Conservation (phyloP, 2,888 invertebrate species). For the Heteromurus nitidus region DNA sequence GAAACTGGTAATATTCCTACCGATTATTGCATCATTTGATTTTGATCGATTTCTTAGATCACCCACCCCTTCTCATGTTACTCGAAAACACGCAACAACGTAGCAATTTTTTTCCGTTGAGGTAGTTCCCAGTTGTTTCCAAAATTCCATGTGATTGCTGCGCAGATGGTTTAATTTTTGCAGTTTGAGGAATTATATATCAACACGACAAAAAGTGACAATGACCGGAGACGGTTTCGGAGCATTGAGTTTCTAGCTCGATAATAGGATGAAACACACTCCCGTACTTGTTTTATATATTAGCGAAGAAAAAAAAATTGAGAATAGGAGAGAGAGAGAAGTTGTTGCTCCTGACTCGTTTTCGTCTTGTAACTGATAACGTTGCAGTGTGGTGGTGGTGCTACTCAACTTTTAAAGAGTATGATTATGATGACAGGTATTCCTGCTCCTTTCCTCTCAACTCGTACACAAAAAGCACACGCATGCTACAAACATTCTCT, state of each 20-base stretch:
- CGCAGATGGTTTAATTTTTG: not conserved
- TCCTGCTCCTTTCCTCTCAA: not conserved
- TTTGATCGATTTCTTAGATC: too few species aligned
- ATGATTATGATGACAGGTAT: conserved; percentile 45
- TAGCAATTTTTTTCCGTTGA: not conserved
- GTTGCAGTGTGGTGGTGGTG: conserved; percentile 21
- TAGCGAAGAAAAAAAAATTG: too few species aligned
- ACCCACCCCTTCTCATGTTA: too few species aligned
- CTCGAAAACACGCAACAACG: too few species aligned
- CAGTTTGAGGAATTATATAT: too few species aligned
- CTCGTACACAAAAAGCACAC: conserved; percentile 4
- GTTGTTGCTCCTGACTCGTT: conserved; percentile 52
- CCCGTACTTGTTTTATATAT: conserved; percentile 48
- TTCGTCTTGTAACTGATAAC: conserved; percentile 52
- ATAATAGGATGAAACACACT: conserved; percentile 39
- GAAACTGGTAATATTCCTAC: too few species aligned
- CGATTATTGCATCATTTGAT: too few species aligned
- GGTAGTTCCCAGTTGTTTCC: not conserved
- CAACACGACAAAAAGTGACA: conserved; percentile 19
- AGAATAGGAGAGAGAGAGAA: too few species aligned
- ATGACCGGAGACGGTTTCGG: conserved; percentile 34
- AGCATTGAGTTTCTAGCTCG: conserved; percentile 51
- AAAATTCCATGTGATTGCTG: not conserved
- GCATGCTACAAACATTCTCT: not conserved
- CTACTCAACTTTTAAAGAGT: conserved; percentile 13